phyloP scores from a whole-genome alignment of 1,140 invertebrate species.

The Drosophila nigromelanica region DNA sequence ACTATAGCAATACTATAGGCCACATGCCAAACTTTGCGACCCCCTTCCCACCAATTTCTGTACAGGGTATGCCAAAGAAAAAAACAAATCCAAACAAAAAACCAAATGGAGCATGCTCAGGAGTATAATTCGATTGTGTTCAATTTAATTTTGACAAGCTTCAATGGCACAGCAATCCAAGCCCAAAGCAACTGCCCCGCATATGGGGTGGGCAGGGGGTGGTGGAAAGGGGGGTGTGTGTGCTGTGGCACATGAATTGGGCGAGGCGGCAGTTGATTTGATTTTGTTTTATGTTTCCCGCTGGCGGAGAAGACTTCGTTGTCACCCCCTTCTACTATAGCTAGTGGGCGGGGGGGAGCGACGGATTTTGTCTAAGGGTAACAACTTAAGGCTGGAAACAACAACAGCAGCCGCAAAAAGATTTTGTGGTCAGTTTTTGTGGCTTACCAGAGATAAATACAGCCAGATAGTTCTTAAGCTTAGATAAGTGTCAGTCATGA shows the following conservation, averaged over 20 bases:
- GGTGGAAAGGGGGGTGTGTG: constrained; percentile 7
- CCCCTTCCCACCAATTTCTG: neutral
- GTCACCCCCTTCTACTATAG: constrained; percentile 17
- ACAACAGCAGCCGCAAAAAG: constrained; percentile 33
- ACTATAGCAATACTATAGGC: too few relatives aligned
- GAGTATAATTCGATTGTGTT: constrained; percentile 83
- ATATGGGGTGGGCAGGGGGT: neutral
- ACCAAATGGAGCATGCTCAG: constrained; percentile 76
- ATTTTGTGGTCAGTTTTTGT: constrained; percentile 69
- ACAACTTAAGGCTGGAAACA: constrained; percentile 11
- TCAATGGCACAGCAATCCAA: constrained; percentile 62
- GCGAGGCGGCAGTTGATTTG: constrained; percentile 70
- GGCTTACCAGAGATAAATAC: constrained; percentile 48
- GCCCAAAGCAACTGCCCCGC: constrained; percentile 27
- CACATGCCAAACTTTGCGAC: too few relatives aligned
- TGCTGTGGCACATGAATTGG: constrained; percentile 34
- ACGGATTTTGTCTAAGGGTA: constrained; percentile 10
- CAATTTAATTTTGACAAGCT: constrained; percentile 84
- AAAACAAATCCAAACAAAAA: constrained; percentile 29
- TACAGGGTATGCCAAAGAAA: constrained; percentile 11
- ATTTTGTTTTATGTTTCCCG: constrained; percentile 80
- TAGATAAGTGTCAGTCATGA: neutral
- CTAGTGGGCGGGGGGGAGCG: neutral
- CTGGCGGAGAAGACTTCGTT: constrained; percentile 52
- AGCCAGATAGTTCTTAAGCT: constrained; percentile 34